phyloP scores from a whole-genome alignment of 2,113 vertebrate species.

The Toxotes chatareus region DNA sequence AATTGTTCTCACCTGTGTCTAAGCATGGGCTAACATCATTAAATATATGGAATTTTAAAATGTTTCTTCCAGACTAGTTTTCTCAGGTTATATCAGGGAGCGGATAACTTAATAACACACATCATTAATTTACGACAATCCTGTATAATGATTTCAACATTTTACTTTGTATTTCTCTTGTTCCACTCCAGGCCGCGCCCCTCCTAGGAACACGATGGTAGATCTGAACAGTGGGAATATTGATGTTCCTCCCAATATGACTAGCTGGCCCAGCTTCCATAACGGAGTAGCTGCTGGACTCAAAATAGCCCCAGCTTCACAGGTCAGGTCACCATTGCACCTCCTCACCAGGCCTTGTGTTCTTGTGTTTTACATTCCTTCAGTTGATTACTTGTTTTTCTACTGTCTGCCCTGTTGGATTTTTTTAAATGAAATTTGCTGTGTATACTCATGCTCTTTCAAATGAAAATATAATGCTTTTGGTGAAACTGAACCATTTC shows the following conservation, averaged over 20 bases:
- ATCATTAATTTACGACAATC: too few relatives aligned
- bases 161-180: neutral
- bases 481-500: neutral
- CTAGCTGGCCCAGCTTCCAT: constrained; percentile 98
- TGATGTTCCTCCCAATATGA: constrained; percentile 97
- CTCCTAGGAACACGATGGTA: constrained; percentile 94
- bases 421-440: neutral
- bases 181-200: constrained; percentile 89
- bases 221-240: constrained; percentile 98
- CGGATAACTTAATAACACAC: too few relatives aligned
- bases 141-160: neutral
- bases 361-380: neutral
- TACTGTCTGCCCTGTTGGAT: neutral
- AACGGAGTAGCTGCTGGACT: constrained; percentile 96
- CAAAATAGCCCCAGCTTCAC: constrained; percentile 95
- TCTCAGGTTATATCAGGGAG: too few relatives aligned
- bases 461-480: neutral
- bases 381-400: neutral
- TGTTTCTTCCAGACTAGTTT: too few relatives aligned
- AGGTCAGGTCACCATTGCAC: constrained; percentile 65
- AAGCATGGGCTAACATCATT: neutral
- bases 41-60: neutral
- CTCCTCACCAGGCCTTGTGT: neutral
- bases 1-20: neutral
- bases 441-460: neutral